A percentile compares a stretch with the other conserved stretches of the same genome.
phyloP scores from a whole-genome alignment of 2,113 vertebrate genomes.

The Mus spicilegus region DNA sequence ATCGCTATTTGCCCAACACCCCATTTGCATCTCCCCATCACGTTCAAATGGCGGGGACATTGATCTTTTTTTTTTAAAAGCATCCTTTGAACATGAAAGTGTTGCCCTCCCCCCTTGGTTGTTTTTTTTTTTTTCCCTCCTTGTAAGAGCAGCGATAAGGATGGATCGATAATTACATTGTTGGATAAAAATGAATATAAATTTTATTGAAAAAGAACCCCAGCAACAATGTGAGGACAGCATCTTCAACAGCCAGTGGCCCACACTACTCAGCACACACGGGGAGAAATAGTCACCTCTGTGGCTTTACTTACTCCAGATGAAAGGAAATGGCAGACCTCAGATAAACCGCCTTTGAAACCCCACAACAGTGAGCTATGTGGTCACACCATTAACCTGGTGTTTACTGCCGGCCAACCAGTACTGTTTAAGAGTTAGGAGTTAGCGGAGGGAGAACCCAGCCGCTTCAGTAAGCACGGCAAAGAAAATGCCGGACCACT shows the following conservation, averaged over 20 bases:
- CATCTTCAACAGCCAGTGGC: conserved; percentile 42
- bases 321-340: conserved; percentile 40
- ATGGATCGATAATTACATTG: conserved; percentile 81
- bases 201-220: conserved; percentile 84
- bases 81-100: conserved; percentile 81
- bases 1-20: conserved; percentile 69
- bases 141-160: conserved; percentile 67
- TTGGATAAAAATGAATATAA: conserved; percentile 84
- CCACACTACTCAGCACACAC: conserved; percentile 47
- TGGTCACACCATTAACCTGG: neutral
- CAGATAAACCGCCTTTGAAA: neutral
- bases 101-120: neutral
- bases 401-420: neutral
- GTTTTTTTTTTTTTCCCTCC: fast-evolving
- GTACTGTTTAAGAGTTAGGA: neutral
- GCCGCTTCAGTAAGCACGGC: neutral
- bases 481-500: neutral
- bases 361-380: neutral
- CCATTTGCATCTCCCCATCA: conserved; percentile 66
- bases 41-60: conserved; percentile 71
- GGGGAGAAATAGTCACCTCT: conserved; percentile 24
- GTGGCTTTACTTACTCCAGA: neutral
- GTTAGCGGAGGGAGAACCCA: neutral
- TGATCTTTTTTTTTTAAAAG: conserved; percentile 52
- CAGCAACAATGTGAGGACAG: conserved; percentile 66